Evolutionary conservation across 2,888 invertebrate genomes (phyloP).

Genomic region (Bombyx huttoni): DNA sequence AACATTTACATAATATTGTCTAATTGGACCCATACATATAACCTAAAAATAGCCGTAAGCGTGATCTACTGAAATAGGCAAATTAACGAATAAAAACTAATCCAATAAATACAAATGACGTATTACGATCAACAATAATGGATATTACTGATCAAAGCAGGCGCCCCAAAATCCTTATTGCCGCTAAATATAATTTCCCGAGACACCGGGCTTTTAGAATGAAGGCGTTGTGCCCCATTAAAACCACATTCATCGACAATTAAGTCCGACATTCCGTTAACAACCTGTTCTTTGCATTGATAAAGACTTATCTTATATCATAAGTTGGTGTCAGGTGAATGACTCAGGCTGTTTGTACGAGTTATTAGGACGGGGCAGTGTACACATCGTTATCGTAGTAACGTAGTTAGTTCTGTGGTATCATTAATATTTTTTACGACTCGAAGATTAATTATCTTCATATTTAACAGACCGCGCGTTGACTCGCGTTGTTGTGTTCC

Average conservation of each 20-base stretch:
- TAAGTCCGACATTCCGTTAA: constrained; percentile 9
- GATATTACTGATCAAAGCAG: too few species aligned
- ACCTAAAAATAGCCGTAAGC: too few species aligned
- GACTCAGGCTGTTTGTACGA: constrained; percentile 39
- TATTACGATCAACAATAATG: too few species aligned
- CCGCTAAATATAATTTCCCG: not conserved
- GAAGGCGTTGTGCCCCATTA: constrained; percentile 1
- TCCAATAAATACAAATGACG: too few species aligned
- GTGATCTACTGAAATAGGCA: too few species aligned
- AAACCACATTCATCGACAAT: constrained; percentile 1
- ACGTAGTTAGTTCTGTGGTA: constrained; percentile 16
- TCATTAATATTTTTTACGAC: constrained; percentile 10
- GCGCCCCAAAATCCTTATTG: too few species aligned
- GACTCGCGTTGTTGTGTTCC: not conserved
- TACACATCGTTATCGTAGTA: constrained; percentile 35
- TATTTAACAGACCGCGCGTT: not conserved
- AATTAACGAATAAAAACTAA: too few species aligned
- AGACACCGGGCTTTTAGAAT: not conserved
- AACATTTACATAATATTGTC: too few species aligned
- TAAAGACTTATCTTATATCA: constrained; percentile 28
- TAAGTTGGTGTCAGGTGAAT: constrained; percentile 46
- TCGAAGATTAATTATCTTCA: constrained; percentile 8
- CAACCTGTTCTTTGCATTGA: constrained; percentile 16
- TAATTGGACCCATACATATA: too few species aligned
- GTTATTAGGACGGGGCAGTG: constrained; percentile 24